Conservation (phyloP, 1,140 invertebrate species). For the Sipha flava region DNA sequence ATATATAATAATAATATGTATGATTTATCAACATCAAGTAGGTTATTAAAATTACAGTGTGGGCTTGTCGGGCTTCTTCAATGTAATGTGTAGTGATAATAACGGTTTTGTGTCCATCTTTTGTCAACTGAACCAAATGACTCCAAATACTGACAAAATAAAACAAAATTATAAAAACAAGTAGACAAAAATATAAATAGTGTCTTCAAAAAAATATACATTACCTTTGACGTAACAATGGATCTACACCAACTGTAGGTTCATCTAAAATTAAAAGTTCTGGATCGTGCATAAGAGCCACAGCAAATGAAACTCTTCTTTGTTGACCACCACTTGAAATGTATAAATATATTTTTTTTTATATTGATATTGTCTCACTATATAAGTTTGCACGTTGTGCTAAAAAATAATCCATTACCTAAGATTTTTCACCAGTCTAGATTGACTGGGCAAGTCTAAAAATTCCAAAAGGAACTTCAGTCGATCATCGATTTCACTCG, state of each 20-base stretch:
- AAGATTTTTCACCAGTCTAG: conserved; percentile 67
- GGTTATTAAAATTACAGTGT: conserved; percentile 64
- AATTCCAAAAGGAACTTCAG: conserved; percentile 70
- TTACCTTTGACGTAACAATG: conserved; percentile 76
- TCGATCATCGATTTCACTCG: conserved; percentile 61
- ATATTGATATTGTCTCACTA: too few species aligned
- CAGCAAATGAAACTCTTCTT: conserved; percentile 75
- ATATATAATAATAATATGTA: too few species aligned
- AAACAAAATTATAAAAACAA: background rate
- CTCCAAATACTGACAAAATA: conserved; percentile 72
- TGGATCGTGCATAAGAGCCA: conserved; percentile 77
- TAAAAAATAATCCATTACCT: conserved; percentile 41
- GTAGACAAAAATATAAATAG: too few species aligned
- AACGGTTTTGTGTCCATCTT: conserved; percentile 77
- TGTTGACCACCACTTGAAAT: conserved; percentile 70
- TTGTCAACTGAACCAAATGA: conserved; percentile 80
- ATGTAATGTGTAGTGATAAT: conserved; percentile 98
- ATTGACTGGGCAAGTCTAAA: conserved; percentile 51
- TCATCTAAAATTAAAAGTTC: conserved; percentile 88
- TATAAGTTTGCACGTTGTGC: background rate
- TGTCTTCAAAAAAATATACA: background rate
- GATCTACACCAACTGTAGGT: conserved; percentile 91
- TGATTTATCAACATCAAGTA: too few species aligned
- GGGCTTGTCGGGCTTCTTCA: conserved; percentile 88
- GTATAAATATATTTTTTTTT: background rate